Conservation (phyloP, 2,797 vertebrate species). For the Momotus momota region DNA sequence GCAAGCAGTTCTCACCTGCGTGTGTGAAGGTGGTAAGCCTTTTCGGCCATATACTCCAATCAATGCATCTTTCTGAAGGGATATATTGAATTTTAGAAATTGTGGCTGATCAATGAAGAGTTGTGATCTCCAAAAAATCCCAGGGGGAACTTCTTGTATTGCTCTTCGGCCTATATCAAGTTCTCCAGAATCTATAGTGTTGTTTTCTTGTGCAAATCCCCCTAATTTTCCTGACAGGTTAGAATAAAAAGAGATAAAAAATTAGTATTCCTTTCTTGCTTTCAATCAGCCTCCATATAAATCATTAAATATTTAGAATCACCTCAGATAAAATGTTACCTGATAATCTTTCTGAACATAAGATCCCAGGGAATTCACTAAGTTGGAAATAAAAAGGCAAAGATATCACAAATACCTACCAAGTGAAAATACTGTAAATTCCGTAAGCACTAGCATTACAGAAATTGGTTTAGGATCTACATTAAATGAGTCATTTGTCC, state of each 20-base stretch:
- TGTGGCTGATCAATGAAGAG: conserved; percentile 92
- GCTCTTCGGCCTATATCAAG: conserved; percentile 91
- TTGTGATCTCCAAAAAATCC: conserved; percentile 96
- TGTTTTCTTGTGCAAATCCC: conserved; percentile 91
- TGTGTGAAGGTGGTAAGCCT: conserved; percentile 95
- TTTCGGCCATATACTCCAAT: conserved; percentile 97
- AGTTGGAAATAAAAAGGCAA: conserved; percentile 2
- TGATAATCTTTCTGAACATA: not conserved
- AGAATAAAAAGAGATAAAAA: conserved; percentile 36
- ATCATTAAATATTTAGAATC: conserved; percentile 35
- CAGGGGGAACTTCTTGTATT: conserved; percentile 90
- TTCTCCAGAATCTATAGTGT: conserved; percentile 94
- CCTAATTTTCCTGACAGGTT: conserved; percentile 84
- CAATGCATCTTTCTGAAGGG: conserved; percentile 96
- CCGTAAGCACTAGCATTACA: not conserved
- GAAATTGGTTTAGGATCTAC: conserved; percentile 17
- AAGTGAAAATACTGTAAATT: conserved; percentile 36
- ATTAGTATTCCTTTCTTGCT: conserved; percentile 12
- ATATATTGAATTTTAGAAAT: conserved; percentile 99
- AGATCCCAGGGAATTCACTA: not conserved
- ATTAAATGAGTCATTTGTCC: not conserved
- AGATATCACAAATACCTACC: not conserved
- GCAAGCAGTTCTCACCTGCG: conserved; percentile 86
- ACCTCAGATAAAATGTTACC: conserved; percentile 18
- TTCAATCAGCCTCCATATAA: not conserved